Base-by-base conservation (phyloP, 2,888 invertebrate species). In the Eupithecia vulgata region DNA sequence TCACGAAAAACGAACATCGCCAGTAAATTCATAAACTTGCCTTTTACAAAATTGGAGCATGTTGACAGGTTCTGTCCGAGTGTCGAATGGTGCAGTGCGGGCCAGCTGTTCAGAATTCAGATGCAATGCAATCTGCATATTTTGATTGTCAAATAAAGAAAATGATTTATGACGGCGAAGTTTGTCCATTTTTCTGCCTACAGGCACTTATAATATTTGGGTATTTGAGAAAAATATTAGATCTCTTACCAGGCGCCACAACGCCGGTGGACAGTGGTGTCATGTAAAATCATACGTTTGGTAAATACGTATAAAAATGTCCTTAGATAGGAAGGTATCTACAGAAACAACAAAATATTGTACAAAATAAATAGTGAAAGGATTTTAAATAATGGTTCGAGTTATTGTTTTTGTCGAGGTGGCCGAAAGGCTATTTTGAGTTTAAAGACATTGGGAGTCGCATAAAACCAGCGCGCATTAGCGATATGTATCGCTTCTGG, bases 41-140 rank as follows among this genome's bases (percentile, higher is more conserved):
- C 21, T 57, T 25, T 57, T 57, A 57, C 25, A 21, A 57, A 25
- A 57, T 13, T 57, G 57, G 57, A 57, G 57, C 57, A 57, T 37
- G 66, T 66, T 66, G 70, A 66, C 71, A 17, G 42, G 59, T 21
- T n/a, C 25, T n/a, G 66, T 40, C 62, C 17, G 66, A 75, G 71
- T 13, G 45, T n/a, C 10, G 61, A 76, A 74, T 77, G 75, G 66
- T 78, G 78, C 77, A 78, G 67, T 76, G 78, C 69, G 65, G 30
- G 67, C 68, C 74, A 77, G 75, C 74, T 77, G 75, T 68, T 73
- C 70, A 62, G 75, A 75, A 73, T 73, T 71, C 70, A 73, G 75
- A 57, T 57, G 5, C 10, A 57, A 77, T 76, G 68, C 66, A 70
- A 72, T 75, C 52, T 78, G 71, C 71, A 72, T 74, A 70, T 52